A percentile compares a stretch with the other conserved stretches of the same genome.
Evolutionary conservation across 2,113 vertebrate genomes (phyloP).

Genomic region (Cavia porcellus): DNA sequence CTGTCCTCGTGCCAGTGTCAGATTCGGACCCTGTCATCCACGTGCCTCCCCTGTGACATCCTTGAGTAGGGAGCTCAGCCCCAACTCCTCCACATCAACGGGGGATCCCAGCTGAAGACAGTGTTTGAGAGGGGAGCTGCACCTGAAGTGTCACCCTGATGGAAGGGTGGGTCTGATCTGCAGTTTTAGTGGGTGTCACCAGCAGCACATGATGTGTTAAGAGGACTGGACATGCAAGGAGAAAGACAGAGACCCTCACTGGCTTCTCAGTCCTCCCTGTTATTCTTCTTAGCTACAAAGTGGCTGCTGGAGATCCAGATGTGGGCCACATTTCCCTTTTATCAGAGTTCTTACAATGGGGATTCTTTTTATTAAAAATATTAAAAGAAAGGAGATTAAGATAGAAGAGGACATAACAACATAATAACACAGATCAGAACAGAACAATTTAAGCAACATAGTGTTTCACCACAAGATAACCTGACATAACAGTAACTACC

Average conservation of each 20-base stretch:
- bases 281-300: neutral
- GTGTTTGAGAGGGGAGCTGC: neutral
- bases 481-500: too few relatives aligned
- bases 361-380: too few relatives aligned
- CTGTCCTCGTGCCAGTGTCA: neutral
- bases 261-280: neutral
- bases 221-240: neutral
- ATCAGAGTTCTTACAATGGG: rapidly evolving
- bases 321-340: neutral
- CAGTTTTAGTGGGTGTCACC: neutral
- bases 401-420: too few relatives aligned
- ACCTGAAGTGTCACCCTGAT: neutral
- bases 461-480: too few relatives aligned
- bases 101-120: neutral
- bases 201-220: neutral
- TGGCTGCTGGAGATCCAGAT: neutral
- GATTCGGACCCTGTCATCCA: neutral
- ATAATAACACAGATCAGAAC: too few relatives aligned
- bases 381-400: too few relatives aligned
- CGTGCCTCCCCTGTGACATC: neutral
- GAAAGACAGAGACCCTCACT: neutral
- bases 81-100: neutral
- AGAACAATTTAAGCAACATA: too few relatives aligned
- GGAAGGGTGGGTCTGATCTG: neutral
- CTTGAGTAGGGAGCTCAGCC: neutral